These are phyloP conservation scores for Naja naja DNA, from an alignment of 2,113 vertebrate genomes.

Conservation along the genomic window DNA sequence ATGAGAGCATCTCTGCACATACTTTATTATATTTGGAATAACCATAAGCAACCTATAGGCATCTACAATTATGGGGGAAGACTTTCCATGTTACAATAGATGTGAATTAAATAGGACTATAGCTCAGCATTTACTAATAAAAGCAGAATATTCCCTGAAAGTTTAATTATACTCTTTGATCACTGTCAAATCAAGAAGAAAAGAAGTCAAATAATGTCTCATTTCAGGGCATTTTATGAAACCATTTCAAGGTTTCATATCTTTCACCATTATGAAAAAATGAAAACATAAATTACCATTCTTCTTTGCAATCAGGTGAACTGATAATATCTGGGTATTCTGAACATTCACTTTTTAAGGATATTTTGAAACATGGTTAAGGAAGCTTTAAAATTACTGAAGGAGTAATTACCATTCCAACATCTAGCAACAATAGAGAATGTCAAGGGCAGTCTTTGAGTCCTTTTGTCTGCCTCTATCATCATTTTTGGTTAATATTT, in stretches of 20 bases:
- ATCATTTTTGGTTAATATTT: slow-evolving; percentile 8
- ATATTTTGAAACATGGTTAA: not conserved
- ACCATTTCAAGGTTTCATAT: not conserved
- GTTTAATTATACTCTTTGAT: not conserved
- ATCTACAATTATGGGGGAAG: not conserved
- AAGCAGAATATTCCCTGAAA: not conserved
- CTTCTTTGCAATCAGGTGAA: not conserved
- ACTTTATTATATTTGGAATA: not conserved
- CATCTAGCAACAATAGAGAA: not conserved
- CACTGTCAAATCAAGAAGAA: not conserved
- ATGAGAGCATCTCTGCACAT: not conserved
- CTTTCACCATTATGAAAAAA: not conserved
- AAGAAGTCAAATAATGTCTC: not conserved
- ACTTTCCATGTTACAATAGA: not conserved
- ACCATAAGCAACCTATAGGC: not conserved
- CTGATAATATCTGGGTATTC: not conserved
- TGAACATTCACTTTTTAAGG: not conserved
- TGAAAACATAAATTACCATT: not conserved
- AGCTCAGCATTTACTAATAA: not conserved
- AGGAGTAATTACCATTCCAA: not conserved
- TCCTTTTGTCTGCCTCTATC: not conserved
- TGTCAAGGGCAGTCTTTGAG: not conserved
- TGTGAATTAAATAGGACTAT: not conserved
- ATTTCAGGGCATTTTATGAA: not conserved
- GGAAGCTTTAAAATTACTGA: not conserved